Percentiles rank a stretch among this genome's conserved stretches.
Conservation (phyloP, 2,797 vertebrate species). For the Benthosema pterotum region DNA sequence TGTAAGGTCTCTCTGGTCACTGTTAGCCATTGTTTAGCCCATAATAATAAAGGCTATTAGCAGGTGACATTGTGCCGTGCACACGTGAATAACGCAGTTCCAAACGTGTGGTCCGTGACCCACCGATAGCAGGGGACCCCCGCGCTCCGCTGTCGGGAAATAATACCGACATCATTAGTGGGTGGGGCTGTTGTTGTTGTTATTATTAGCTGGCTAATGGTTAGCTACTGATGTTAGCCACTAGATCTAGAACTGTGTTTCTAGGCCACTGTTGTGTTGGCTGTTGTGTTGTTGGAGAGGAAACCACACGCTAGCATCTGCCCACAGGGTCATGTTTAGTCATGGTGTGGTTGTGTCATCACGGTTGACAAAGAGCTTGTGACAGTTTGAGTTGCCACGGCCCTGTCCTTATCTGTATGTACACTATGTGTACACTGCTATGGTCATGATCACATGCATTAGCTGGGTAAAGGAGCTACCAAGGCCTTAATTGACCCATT, state of each 20-base stretch:
- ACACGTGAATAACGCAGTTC: no score
- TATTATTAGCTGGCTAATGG: constrained; percentile 12
- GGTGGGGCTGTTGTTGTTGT: constrained; percentile 63
- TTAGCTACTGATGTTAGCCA: constrained; percentile 5
- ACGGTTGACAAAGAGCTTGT: not conserved
- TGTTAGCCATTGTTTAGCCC: no score
- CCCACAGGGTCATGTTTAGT: not conserved
- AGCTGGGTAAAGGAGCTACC: not conserved
- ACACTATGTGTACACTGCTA: no score
- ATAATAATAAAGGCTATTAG: no score
- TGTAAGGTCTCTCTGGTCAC: no score
- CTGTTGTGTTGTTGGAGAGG: no score
- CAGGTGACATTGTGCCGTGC: no score
- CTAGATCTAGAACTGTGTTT: no score
- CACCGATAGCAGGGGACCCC: constrained; percentile 20
- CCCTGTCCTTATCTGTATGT: not conserved
- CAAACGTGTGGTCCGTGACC: not conserved
- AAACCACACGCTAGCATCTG: no score
- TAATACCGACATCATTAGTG: constrained; percentile 53
- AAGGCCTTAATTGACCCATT: no score
- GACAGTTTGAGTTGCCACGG: not conserved
- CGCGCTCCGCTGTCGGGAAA: constrained; percentile 45
- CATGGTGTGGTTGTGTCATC: not conserved
- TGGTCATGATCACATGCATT: not conserved
- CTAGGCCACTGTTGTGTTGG: no score